phyloP scores from a whole-genome alignment of 2,113 vertebrate species.

The Mormyrus lacerda region DNA sequence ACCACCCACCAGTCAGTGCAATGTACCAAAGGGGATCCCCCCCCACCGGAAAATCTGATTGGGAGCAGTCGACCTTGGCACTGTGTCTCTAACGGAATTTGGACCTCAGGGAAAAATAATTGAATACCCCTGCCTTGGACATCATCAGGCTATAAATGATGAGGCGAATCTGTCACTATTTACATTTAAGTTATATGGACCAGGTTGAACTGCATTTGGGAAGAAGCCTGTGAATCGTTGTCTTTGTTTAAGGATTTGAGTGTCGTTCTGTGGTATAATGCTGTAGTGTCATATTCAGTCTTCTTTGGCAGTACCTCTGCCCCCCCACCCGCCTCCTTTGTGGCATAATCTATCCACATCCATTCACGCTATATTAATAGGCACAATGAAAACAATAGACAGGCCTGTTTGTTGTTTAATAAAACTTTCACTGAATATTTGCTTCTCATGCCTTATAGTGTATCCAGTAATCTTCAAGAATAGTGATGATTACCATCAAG shows the following conservation, averaged over 20 bases:
- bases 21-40: background rate
- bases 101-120: background rate
- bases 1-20: background rate
- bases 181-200: background rate
- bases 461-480: background rate
- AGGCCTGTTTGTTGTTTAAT: conserved; percentile 38
- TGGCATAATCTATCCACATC: background rate
- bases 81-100: background rate
- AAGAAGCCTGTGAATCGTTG: background rate
- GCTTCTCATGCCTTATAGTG: background rate
- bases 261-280: background rate
- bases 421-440: conserved; percentile 39
- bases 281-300: background rate
- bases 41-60: background rate
- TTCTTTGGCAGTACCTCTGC: background rate
- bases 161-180: background rate
- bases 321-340: background rate
- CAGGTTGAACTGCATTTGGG: background rate
- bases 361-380: background rate
- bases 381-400: background rate
- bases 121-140: background rate
- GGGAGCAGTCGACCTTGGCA: background rate
- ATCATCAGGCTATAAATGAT: background rate
- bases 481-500: background rate
- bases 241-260: background rate